Conservation (phyloP, 2,888 invertebrate genomes). For the Plusia festucae region DNA sequence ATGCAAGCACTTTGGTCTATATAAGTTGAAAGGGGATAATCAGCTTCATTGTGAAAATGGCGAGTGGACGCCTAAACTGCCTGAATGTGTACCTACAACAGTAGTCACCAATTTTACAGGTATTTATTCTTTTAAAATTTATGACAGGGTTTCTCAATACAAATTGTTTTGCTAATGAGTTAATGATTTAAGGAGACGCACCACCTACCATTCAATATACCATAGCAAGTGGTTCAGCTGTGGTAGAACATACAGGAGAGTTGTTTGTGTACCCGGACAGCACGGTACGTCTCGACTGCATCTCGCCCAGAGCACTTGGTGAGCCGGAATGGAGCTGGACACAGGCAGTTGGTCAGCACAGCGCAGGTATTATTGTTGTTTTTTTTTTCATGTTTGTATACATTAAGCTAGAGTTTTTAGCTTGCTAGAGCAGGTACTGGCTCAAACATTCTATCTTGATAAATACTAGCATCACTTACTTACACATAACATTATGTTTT, state of each 20-base stretch:
- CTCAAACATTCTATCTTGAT: no score
- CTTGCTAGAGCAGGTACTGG: no score
- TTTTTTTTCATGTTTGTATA: no score
- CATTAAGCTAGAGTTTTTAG: slow-evolving; percentile 1
- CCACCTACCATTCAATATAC: slow-evolving; percentile 95
- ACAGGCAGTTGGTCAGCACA: slow-evolving; percentile 93
- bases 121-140: slow-evolving; percentile 64
- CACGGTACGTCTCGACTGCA: slow-evolving; percentile 94
- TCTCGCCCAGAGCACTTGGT: slow-evolving; percentile 93
- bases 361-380: no score
- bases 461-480: no score
- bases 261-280: slow-evolving; percentile 94
- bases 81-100: slow-evolving; percentile 96
- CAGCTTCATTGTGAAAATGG: slow-evolving; percentile 94
- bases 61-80: slow-evolving; percentile 93
- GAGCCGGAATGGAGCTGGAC: slow-evolving; percentile 97
- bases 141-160: no score
- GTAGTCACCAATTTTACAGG: slow-evolving; percentile 96
- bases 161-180: no score
- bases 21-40: slow-evolving; percentile 95
- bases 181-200: slow-evolving; percentile 90
- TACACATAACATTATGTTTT: no score
- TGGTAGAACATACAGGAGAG: slow-evolving; percentile 94
- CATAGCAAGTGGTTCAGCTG: slow-evolving; percentile 93
- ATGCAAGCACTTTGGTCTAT: slow-evolving; percentile 94